phyloP scores from a whole-genome alignment of 1,140 invertebrate species.

The Heliconius melpomene region DNA sequence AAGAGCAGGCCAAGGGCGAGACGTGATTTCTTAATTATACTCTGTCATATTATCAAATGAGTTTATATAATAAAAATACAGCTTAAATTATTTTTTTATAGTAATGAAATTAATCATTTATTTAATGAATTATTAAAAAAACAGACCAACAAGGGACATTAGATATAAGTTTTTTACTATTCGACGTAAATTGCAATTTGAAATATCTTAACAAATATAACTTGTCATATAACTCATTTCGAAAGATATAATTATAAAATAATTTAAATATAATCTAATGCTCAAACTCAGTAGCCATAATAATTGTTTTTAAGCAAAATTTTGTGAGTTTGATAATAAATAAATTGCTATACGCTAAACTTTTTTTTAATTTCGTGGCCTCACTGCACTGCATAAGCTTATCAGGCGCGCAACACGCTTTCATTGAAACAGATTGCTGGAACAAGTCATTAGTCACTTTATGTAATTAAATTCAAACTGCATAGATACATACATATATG shows the following conservation, averaged over 20 bases:
- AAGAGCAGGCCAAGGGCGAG: constrained; percentile 3
- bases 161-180: no score
- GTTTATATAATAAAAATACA: neutral
- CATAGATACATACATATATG: neutral
- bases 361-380: neutral
- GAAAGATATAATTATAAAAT: no score
- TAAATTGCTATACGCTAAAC: neutral
- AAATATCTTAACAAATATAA: no score
- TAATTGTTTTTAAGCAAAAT: no score
- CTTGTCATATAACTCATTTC: no score
- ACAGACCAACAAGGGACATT: neutral
- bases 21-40: constrained; percentile 5
- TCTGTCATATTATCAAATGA: neutral
- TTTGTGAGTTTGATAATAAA: no score
- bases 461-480: constrained; percentile 6
- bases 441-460: neutral
- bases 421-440: constrained; percentile 7
- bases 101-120: neutral
- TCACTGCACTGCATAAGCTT: neutral
- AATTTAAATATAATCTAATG: no score
- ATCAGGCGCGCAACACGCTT: neutral
- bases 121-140: neutral
- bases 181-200: no score
- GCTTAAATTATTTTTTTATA: neutral
- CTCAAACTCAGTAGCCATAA: no score